Evolutionary conservation across 2,797 vertebrate genomes (phyloP).

Genomic region (Zalophus californianus): DNA sequence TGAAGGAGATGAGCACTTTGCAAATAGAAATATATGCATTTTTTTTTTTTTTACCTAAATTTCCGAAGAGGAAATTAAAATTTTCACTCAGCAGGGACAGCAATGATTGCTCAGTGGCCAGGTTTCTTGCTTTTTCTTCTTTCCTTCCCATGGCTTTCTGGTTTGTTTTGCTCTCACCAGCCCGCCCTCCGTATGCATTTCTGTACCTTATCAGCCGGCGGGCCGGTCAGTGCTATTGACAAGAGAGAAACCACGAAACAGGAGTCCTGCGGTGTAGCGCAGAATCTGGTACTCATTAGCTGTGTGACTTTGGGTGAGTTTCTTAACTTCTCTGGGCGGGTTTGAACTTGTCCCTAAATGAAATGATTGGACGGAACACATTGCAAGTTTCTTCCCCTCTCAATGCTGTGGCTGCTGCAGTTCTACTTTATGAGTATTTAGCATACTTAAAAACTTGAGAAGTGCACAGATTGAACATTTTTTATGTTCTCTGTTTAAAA

Average conservation of each 20-base stretch:
- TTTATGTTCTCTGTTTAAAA: background rate
- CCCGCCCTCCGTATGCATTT: background rate
- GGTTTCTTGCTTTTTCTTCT: background rate
- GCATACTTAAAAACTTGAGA: background rate
- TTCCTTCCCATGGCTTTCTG: background rate
- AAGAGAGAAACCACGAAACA: background rate
- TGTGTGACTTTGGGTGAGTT: background rate
- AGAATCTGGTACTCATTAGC: background rate
- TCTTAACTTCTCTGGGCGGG: conserved; percentile 4
- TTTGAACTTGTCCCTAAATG: background rate
- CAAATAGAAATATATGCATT: conserved; percentile 7
- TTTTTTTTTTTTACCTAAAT: conserved; percentile 2
- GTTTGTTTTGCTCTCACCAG: background rate
- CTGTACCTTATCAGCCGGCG: background rate
- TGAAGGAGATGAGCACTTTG: conserved; percentile 10
- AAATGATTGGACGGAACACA: background rate
- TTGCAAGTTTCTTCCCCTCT: background rate
- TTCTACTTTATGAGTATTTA: background rate
- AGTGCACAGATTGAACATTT: background rate
- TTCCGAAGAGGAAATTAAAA: conserved; percentile 75
- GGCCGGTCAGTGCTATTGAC: background rate
- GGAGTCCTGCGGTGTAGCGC: background rate
- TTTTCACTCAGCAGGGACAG: background rate
- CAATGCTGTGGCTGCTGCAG: background rate
- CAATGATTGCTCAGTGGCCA: background rate